Conservation (phyloP, 1,140 invertebrate species). For the Harlomillsia oculata region DNA sequence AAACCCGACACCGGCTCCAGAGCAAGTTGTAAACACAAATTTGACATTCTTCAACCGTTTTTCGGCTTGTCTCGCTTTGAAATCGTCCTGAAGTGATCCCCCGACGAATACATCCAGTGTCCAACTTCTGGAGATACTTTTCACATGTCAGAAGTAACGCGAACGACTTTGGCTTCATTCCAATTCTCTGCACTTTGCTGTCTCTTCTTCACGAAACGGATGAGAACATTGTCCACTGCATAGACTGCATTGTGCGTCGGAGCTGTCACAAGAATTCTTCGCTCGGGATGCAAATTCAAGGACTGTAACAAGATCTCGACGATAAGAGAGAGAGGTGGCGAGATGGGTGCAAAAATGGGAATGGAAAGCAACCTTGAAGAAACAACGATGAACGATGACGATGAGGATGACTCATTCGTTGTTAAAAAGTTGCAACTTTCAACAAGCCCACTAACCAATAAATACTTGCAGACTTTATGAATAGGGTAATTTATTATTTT, state of each 20-base stretch:
- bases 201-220: constrained; percentile 6
- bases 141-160: background rate
- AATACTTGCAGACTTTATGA: no score
- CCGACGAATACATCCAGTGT: constrained; percentile 1
- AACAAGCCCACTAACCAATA: no score
- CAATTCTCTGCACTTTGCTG: background rate
- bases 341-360: no score
- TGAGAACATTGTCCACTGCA: constrained; percentile 15
- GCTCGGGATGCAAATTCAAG: background rate
- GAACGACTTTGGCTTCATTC: background rate
- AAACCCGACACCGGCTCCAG: constrained; percentile 18
- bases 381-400: no score
- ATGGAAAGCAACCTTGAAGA: no score
- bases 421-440: no score
- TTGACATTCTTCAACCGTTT: constrained; percentile 2
- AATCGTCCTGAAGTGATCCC: background rate
- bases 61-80: background rate
- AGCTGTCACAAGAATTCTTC: constrained; percentile 8
- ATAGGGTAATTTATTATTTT: no score
- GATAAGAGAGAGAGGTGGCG: no score
- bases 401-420: no score
- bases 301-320: constrained; percentile 3
- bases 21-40: constrained; percentile 20
- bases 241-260: constrained; percentile 17
- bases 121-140: background rate